Conservation (phyloP, 2,113 vertebrate genomes). For the Raphicerus campestris region DNA sequence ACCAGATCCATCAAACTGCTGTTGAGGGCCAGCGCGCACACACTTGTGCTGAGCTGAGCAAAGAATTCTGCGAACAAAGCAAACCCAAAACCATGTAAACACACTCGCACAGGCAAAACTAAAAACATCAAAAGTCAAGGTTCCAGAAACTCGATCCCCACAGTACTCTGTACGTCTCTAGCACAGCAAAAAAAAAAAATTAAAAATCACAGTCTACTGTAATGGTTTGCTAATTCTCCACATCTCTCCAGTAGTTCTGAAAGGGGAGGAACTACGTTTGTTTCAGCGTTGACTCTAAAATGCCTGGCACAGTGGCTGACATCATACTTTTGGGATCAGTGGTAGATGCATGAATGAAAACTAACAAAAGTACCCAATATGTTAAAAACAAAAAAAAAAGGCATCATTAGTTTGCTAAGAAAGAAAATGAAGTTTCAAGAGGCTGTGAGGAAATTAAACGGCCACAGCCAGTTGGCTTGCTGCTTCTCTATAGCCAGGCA, state of each 20-base stretch:
- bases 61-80: constrained; percentile 84
- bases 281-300: neutral
- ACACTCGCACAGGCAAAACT: neutral
- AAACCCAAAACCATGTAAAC: constrained; percentile 9
- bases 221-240: neutral
- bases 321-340: neutral
- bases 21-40: constrained; percentile 84
- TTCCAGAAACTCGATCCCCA: neutral
- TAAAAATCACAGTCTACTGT: fast-evolving
- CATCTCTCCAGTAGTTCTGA: too few relatives aligned
- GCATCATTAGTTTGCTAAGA: neutral
- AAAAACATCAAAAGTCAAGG: neutral
- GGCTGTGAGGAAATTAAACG: neutral
- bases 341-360: too few relatives aligned
- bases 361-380: neutral
- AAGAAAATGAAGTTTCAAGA: neutral
- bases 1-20: constrained; percentile 89
- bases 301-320: neutral
- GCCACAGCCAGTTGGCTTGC: neutral
- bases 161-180: neutral
- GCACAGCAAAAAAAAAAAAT: neutral
- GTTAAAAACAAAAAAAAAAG: neutral
- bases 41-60: constrained; percentile 82
- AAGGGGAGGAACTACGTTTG: neutral
- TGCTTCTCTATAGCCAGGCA: neutral